Percentiles rank a stretch among this genome's conserved stretches.
Evolutionary conservation across 2,113 vertebrate genomes (phyloP).

Genomic region (Phodopus roborovskii): DNA sequence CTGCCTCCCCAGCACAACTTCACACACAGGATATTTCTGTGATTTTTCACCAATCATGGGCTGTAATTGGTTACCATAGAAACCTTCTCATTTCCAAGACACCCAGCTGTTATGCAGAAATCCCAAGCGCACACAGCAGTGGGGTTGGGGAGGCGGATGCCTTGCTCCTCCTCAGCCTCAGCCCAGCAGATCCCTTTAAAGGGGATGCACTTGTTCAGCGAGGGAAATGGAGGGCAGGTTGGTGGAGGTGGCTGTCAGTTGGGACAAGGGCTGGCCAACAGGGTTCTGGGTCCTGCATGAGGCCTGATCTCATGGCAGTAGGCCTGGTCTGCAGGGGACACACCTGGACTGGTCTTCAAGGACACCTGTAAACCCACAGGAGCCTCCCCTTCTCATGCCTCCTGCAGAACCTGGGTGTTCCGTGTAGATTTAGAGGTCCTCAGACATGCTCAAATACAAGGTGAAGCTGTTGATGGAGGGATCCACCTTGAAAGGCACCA

Average conservation of each 20-base stretch:
- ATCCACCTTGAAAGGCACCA: neutral
- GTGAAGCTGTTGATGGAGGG: neutral
- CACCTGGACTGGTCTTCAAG: no score
- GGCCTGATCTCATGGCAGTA: fast-evolving
- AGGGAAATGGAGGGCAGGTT: neutral
- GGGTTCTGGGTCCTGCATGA: no score
- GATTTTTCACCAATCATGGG: constrained; percentile 66
- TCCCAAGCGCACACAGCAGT: neutral
- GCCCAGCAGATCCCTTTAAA: neutral
- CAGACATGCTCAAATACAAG: neutral
- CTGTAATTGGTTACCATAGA: constrained; percentile 77
- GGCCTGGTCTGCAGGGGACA: neutral
- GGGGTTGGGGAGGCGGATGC: neutral
- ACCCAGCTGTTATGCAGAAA: constrained; percentile 69
- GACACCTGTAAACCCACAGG: no score
- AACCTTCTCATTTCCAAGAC: constrained; percentile 71
- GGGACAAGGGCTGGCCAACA: neutral
- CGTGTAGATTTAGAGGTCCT: neutral
- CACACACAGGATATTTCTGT: constrained; percentile 58
- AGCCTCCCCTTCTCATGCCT: no score
- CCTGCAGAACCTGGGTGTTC: no score
- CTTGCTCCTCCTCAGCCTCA: neutral
- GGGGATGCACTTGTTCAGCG: neutral
- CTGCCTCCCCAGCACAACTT: constrained; percentile 53
- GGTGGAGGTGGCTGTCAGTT: neutral